Conservation (phyloP, 2,888 invertebrate genomes). For the Archaeoteleia sp. region DNA sequence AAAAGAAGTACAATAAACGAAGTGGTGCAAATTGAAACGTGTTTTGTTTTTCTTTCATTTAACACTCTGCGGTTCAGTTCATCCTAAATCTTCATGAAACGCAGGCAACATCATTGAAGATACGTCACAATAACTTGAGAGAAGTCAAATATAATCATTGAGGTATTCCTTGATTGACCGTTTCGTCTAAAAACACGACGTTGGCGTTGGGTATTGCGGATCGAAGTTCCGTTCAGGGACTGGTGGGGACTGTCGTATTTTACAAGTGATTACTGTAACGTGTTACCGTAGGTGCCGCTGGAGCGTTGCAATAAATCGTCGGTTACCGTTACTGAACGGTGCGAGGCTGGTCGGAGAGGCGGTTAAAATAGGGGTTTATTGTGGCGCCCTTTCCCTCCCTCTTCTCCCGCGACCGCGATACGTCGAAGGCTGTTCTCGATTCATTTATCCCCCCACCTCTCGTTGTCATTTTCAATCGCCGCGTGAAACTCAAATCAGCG, state of each 20-base stretch:
- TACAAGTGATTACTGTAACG: slow-evolving; percentile 71
- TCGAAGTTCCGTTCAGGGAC: slow-evolving; percentile 40
- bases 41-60: slow-evolving; percentile 1
- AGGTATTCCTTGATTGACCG: slow-evolving; percentile 21
- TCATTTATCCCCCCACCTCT: slow-evolving; percentile 42
- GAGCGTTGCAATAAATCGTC: slow-evolving; percentile 69
- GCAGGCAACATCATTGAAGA: no score
- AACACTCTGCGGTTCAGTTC: no score
- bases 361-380: slow-evolving; percentile 60
- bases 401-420: slow-evolving; percentile 28
- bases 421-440: slow-evolving; percentile 34
- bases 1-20: slow-evolving; percentile 4
- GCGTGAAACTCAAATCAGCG: slow-evolving; percentile 28
- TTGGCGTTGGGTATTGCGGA: slow-evolving; percentile 50
- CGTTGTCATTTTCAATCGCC: slow-evolving; percentile 23
- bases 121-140: slow-evolving; percentile 1
- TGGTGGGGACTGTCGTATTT: slow-evolving; percentile 66
- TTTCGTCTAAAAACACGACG: slow-evolving; percentile 13
- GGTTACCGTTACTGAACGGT: slow-evolving; percentile 64
- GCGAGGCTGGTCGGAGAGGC: slow-evolving; percentile 27
- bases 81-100: no score
- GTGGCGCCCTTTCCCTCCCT: slow-evolving; percentile 57
- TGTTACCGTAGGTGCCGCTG: slow-evolving; percentile 65
- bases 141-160: slow-evolving; percentile 9
- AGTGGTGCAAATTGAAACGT: slow-evolving; percentile 10